Base-by-base conservation (phyloP, 53 echinoderm and acorn worm genomes). In the Crossaster papposus region DNA sequence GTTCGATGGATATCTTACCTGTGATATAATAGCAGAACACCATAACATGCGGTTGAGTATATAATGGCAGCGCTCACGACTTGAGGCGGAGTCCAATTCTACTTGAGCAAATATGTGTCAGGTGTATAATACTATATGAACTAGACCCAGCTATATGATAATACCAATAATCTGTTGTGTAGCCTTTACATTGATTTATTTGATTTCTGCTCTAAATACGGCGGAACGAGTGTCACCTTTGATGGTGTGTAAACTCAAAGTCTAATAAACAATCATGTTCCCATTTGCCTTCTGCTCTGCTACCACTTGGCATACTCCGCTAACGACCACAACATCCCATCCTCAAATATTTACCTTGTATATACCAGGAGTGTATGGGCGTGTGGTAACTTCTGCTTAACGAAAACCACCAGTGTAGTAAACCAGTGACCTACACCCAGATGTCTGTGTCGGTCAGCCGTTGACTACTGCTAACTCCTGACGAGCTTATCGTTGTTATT, bases 341-440 rank as follows among this genome's bases (percentile, higher is more conserved):
- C 31, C 33, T 70, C 82, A 82, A 82, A 82, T 82, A 82, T 82
- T 82, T 15, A 68, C 82, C 51, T 50, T 82, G 54, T 6, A 30
- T 20, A 6, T 22, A 11, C 36, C 4, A 11, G n/a, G 79, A 51
- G 58, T n/a, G n/a, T 54, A 32, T 81, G 34, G 63, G 58, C 81
- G 35, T 64, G 54, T 28, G 58, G 34, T 31, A 30, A 34, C 10
- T 58, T 33, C 11, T 26, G 68, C 68, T 23, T 2, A 68, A 26
- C 22, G 68, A 3, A 81, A 9, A 33, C 58, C 33, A 30, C 33
- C 2, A 20, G 31, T 81, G 29, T 32, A 4, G 28, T 68, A n/a
- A n/a, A 68, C 68, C 26, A 28, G 24, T n/a, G 3, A 68, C 68
- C 44, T 44, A 9, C 44, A 44, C 44, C 44, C 44, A 9, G 44